Percentiles rank a stretch among this genome's conserved stretches.
Conservation (phyloP, 2,113 vertebrate genomes). For the Gadus macrocephalus region DNA sequence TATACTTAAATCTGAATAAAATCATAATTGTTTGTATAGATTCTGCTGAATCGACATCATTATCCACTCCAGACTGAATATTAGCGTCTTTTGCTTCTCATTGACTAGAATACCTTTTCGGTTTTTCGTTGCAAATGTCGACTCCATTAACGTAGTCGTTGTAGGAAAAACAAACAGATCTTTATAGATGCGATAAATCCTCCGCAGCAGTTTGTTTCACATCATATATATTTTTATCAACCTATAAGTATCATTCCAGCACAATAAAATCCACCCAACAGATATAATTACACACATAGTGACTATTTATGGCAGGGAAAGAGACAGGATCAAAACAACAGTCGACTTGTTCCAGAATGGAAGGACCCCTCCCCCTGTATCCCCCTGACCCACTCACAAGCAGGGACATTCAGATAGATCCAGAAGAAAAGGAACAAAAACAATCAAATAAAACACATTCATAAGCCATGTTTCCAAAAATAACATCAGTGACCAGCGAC, state of each 20-base stretch:
- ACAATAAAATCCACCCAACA: slow-evolving; percentile 14
- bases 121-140: no score
- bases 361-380: background rate
- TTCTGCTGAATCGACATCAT: no score
- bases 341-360: slow-evolving; percentile 9
- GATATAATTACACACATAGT: slow-evolving; percentile 10
- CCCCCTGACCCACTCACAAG: slow-evolving; percentile 13
- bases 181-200: no score
- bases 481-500: slow-evolving; percentile 55
- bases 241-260: slow-evolving; percentile 19
- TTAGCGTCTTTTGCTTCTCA: no score
- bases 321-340: slow-evolving; percentile 28
- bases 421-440: slow-evolving; percentile 36
- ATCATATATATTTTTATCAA: background rate
- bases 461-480: slow-evolving; percentile 47
- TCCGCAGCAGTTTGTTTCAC: background rate
- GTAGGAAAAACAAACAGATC: no score
- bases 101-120: no score
- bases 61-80: no score
- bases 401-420: slow-evolving; percentile 29
- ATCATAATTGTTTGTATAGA: no score
- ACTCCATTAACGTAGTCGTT: no score
- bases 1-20: no score
- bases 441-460: slow-evolving; percentile 48
- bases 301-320: slow-evolving; percentile 31